Percentiles rank a stretch among this genome's conserved stretches.
These are phyloP conservation scores for Lysiphlebus fabarum DNA, from an alignment of 1,140 invertebrate species.

Conservation along the genomic window DNA sequence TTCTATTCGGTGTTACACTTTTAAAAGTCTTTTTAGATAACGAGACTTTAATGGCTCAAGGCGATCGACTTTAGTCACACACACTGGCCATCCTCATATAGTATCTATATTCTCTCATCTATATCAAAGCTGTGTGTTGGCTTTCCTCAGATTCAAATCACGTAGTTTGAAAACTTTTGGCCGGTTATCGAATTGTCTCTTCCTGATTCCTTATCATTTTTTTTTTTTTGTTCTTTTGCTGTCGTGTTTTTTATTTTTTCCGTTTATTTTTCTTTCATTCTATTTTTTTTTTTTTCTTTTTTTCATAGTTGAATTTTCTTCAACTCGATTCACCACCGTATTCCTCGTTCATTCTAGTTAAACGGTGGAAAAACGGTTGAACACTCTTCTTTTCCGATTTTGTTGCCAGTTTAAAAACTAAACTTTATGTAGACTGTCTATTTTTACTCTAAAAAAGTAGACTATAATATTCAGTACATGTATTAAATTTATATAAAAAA, in stretches of 20 bases:
- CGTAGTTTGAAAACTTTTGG: conserved; percentile 31
- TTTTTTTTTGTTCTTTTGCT: neutral
- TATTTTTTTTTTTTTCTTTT: conserved; percentile 9
- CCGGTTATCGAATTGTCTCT: conserved; percentile 24
- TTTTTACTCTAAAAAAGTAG: no score
- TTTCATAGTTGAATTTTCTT: conserved; percentile 15
- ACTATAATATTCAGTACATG: neutral
- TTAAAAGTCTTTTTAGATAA: conserved; percentile 46
- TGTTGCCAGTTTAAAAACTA: no score
- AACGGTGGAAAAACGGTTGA: no score
- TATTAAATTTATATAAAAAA: neutral
- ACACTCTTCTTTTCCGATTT: no score
- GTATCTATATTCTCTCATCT: conserved; percentile 5
- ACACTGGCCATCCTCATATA: conserved; percentile 13
- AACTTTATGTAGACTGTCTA: no score
- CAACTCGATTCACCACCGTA: no score
- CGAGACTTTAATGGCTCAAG: conserved; percentile 37
- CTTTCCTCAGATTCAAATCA: conserved; percentile 29
- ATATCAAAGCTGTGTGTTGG: conserved; percentile 13
- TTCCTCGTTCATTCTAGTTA: no score
- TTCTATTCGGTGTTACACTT: conserved; percentile 38
- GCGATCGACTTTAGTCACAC: conserved; percentile 27
- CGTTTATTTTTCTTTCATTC: no score
- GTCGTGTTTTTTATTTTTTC: neutral
- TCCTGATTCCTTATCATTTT: neutral